Base-by-base conservation (phyloP, 2,113 vertebrate genomes). In the Cariama cristata region DNA sequence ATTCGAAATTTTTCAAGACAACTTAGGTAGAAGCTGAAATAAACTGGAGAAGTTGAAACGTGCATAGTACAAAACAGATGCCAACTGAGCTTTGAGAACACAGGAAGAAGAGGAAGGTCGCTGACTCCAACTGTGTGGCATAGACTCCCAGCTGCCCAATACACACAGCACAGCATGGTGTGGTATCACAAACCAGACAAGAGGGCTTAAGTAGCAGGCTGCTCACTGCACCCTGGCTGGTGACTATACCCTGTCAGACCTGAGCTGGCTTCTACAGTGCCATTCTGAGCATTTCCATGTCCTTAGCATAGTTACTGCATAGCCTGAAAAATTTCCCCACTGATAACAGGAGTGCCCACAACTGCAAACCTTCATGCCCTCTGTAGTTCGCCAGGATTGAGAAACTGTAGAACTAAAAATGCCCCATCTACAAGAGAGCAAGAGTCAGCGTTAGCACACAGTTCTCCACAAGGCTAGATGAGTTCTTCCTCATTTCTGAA, bases 401-500 rank as follows among this genome's bases (percentile, higher is more conserved):
- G 64, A 96, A 93, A 69, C 18, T 33, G 33, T 22, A 32, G 11
- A 74, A 92, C 32, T 74, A 77, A 91, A 94, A 93, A 89, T 11
- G 35, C 5, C 50, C 11, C 32, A 69, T 33, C 38, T 79, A 79
- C 38, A 86, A 86, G 42, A 77, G 0, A 81, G 23, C 68, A 86
- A 86, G 22, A 38, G 21, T 66, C 64, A 74, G 55, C 6, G 23
- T 22, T 75, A 92, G 72, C 59, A 94, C 62, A 59, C 6, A 47
- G 38, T 9, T 71, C n/a, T 64, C 56, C 89, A 15, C 47, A 88
- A 62, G 50, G 38, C 69, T 45, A 86, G 33, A 72, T 24, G 8
- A 85, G 18, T 12, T 20, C 32, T 95, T 94, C 95, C 77, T 91
- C 84, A 82, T 93, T 96, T 95, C 74, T 91, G 49, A 91, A 80